phyloP scores from a whole-genome alignment of 2,113 vertebrate genomes.

The Arizona elegans region DNA sequence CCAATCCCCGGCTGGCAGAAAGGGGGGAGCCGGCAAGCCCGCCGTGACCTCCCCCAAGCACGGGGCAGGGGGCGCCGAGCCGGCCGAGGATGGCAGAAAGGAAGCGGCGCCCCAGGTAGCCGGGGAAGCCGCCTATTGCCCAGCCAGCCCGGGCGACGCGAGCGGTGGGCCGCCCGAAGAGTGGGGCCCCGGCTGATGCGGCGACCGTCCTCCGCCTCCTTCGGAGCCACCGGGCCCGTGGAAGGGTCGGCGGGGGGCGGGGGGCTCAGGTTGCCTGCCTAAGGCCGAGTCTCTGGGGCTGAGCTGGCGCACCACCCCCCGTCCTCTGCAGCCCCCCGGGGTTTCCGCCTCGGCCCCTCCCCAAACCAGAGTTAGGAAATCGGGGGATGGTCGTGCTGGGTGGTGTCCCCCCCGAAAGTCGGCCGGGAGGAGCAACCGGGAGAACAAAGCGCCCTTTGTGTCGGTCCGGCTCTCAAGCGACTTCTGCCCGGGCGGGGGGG shows the following conservation, averaged over 20 bases:
- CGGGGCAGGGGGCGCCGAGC: background rate
- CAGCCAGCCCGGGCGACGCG: no score
- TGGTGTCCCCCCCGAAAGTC: background rate
- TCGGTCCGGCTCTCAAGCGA: background rate
- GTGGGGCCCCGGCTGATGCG: background rate
- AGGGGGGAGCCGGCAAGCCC: background rate
- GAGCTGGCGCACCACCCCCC: background rate
- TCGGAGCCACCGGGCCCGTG: background rate
- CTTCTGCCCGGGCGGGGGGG: background rate
- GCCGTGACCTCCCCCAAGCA: background rate
- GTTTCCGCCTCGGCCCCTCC: background rate
- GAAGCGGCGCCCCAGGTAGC: background rate
- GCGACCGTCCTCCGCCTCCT: background rate
- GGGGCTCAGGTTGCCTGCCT: no score
- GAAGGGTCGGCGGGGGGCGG: background rate
- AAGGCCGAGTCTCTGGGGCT: background rate
- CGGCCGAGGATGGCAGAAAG: background rate
- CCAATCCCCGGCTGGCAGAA: background rate
- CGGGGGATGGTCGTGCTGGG: background rate
- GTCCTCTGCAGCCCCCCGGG: background rate
- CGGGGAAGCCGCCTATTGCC: no score
- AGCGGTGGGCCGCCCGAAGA: background rate
- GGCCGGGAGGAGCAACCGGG: background rate
- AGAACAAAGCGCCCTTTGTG: background rate
- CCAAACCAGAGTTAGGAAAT: background rate